Conservation (phyloP, 2,797 vertebrate species). For the Basileuterus tristriatus region DNA sequence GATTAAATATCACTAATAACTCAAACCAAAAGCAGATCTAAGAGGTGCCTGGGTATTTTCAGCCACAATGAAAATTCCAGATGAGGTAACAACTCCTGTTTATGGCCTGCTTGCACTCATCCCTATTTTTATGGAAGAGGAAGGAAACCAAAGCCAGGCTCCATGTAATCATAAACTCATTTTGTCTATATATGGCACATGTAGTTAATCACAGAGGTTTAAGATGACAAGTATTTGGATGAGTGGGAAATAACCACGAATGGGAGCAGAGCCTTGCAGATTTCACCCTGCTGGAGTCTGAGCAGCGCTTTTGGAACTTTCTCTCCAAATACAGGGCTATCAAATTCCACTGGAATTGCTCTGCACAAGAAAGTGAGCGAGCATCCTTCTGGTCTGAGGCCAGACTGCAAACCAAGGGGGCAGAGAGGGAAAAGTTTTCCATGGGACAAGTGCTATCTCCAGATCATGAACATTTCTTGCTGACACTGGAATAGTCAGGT, state of each 20-base stretch:
- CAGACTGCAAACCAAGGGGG: neutral
- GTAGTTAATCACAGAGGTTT: neutral
- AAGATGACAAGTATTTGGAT: neutral
- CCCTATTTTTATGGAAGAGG: neutral
- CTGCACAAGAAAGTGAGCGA: neutral
- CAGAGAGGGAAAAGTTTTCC: neutral
- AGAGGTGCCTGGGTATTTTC: neutral
- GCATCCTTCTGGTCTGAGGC: neutral
- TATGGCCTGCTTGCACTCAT: neutral
- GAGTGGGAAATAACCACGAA: neutral
- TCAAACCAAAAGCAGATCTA: slow-evolving; percentile 35
- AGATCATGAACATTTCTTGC: neutral
- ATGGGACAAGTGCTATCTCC: neutral
- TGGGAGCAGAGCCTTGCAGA: neutral
- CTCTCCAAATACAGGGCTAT: neutral
- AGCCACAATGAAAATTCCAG: neutral
- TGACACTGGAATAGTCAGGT: neutral
- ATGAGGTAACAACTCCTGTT: neutral
- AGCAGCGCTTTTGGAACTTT: neutral
- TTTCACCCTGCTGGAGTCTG: neutral
- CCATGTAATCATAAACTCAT: neutral
- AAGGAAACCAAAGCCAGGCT: neutral
- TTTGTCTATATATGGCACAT: neutral
- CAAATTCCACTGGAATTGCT: neutral
- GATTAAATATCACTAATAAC: slow-evolving; percentile 30